Evolutionary conservation across 1,140 invertebrate genomes (phyloP), one percentile per base, ranked within the genome.

Genomic region (Marisa cornuarietis): DNA sequence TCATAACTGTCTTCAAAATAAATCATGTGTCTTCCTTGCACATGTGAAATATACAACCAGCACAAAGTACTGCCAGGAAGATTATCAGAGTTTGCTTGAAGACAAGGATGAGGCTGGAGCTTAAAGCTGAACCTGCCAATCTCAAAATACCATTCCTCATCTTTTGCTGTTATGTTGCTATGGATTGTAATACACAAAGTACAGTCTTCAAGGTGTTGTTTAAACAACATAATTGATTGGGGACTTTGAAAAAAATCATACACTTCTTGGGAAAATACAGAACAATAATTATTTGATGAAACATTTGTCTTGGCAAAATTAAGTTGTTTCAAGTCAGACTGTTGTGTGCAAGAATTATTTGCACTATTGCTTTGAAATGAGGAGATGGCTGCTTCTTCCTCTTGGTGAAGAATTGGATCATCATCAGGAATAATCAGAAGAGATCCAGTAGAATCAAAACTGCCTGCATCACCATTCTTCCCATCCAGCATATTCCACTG

Each of bases 21-120:
- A 22, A 92, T 52, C 71, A 91, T 86, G 81, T 85, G 88, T 49
- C 81, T 71, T 52, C 83, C 80, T 31, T 71, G 61, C 13, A 51
- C 72, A n/a, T 85, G 74, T 31, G 68, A 22, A 8, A 91, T 83
- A 84, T 91, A 90, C 51, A 91, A 74, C 88, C 88, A 90, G 76
- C 85, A 90, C 63, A 87, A 11, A 58, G 4, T 18, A 18, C 54
- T 58, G 54, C 11, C 54, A 58, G 54, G 54, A 69, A 65, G 75
- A 58, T 58, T 58, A 58, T 6, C 54, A 11, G 16, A 20, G 9
- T 18, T 74, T 42, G 63, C 24, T 16, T 61, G n/a, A 74, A 79
- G 81, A 24, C 18, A 11, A 11, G 77, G 66, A 51, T 78, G 61
- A 54, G 80, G 73, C 16, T 76, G 10, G 18, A 87, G 68, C 31